Percentiles rank a stretch among this genome's conserved stretches.
Conservation (phyloP, 2,888 invertebrate genomes). For the Amiota minor region DNA sequence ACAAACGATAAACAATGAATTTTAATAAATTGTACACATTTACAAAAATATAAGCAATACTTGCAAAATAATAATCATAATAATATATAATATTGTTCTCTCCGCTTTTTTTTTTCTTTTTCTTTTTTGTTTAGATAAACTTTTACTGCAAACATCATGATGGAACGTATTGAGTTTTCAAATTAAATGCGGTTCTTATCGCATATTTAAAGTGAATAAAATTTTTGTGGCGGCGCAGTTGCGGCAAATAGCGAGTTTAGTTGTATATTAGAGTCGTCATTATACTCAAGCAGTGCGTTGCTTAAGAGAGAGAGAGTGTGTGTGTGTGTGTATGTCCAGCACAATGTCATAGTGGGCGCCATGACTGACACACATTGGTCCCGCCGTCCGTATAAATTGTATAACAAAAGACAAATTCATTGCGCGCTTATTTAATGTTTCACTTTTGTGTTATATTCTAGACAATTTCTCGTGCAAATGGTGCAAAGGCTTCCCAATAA, state of each 20-base stretch:
- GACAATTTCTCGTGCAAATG: slow-evolving; percentile 94
- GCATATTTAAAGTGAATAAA: not conserved
- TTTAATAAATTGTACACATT: slow-evolving; percentile 48
- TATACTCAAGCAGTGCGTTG: no score
- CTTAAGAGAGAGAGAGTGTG: not conserved
- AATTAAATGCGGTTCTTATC: slow-evolving; percentile 16
- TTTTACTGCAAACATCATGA: slow-evolving; percentile 47
- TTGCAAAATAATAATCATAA: slow-evolving; percentile 49
- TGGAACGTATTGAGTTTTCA: slow-evolving; percentile 36
- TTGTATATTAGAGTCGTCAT: slow-evolving; percentile 18
- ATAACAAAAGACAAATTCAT: slow-evolving; percentile 38
- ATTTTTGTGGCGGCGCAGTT: slow-evolving; percentile 9
- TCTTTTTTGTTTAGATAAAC: slow-evolving; percentile 46
- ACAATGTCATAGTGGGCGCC: not conserved
- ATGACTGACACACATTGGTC: slow-evolving; percentile 56
- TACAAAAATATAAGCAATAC: slow-evolving; percentile 57
- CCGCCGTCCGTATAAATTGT: slow-evolving; percentile 46
- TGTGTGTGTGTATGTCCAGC: not conserved
- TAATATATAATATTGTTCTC: slow-evolving; percentile 41
- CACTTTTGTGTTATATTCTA: slow-evolving; percentile 74
- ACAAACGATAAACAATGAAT: slow-evolving; percentile 28
- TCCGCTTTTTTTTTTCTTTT: slow-evolving; percentile 30
- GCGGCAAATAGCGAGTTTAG: slow-evolving; percentile 5
- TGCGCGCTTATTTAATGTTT: slow-evolving; percentile 43
- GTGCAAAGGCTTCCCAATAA: slow-evolving; percentile 92